A percentile compares a stretch with the other conserved stretches of the same genome.
These are phyloP conservation scores for Heterohyrax brucei DNA, from an alignment of 2,797 vertebrate genomes.

Conservation along the genomic window DNA sequence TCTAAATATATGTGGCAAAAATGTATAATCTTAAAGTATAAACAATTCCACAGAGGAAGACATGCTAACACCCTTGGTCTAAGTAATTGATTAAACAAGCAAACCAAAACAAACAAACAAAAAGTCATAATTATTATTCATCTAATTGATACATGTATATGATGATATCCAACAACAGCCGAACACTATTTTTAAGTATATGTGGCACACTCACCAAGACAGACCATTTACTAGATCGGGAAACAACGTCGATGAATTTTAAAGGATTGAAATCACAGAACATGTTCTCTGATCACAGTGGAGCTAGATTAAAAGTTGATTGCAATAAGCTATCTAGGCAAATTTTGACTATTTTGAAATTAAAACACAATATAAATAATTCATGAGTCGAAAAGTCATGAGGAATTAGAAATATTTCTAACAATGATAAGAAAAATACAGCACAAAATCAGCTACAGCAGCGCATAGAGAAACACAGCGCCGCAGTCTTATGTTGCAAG, in stretches of 20 bases:
- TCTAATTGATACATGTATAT: too few species aligned
- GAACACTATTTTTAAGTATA: too few species aligned
- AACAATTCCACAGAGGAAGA: not conserved
- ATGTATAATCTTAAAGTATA: not conserved
- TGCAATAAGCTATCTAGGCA: not conserved
- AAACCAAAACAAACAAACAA: not conserved
- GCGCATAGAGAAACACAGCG: not conserved
- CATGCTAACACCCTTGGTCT: not conserved
- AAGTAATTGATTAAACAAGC: not conserved
- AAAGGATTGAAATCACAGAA: not conserved
- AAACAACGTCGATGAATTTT: not conserved
- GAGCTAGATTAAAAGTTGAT: not conserved
- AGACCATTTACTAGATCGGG: not conserved
- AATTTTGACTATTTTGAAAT: not conserved
- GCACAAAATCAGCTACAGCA: not conserved
- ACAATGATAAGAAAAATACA: conserved; percentile 7
- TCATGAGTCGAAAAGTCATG: not conserved
- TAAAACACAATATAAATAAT: not conserved
- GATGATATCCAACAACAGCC: too few species aligned
- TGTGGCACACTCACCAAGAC: too few species aligned
- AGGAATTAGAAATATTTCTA: not conserved
- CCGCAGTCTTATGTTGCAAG: not conserved
- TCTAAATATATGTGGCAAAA: too few species aligned
- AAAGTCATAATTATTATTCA: too few species aligned
- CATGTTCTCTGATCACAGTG: too few species aligned